phyloP scores from a whole-genome alignment of 2,888 invertebrate species.

The Agapetus fuscipes region DNA sequence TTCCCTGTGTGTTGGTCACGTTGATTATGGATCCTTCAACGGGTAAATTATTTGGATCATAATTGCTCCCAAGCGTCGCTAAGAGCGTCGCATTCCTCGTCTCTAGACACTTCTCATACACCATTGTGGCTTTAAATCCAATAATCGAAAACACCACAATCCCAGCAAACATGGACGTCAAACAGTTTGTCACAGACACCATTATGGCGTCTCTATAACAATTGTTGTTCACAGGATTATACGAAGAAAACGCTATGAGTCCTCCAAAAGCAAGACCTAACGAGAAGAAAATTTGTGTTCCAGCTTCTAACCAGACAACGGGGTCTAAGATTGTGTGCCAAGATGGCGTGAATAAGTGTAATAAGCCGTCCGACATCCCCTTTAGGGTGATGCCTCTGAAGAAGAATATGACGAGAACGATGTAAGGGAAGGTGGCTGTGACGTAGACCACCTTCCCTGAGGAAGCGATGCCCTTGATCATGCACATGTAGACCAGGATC shows the following conservation, averaged over 20 bases:
- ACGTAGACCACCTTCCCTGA: constrained; percentile 95
- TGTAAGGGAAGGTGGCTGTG: constrained; percentile 93
- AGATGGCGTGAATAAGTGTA: constrained; percentile 85
- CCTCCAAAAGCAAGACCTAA: constrained; percentile 93
- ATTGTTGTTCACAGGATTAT: constrained; percentile 95
- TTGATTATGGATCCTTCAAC: constrained; percentile 46
- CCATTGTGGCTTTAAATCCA: constrained; percentile 83
- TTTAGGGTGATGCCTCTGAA: constrained; percentile 85
- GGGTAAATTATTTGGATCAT: constrained; percentile 41
- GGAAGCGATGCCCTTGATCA: constrained; percentile 96
- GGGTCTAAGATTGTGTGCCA: constrained; percentile 88
- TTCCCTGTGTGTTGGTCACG: constrained; percentile 41
- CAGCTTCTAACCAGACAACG: constrained; percentile 95
- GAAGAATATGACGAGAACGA: constrained; percentile 92
- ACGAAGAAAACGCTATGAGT: constrained; percentile 91
- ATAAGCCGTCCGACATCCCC: constrained; percentile 77
- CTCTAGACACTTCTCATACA: constrained; percentile 65
- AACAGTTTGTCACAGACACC: constrained; percentile 87
- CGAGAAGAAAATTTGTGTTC: constrained; percentile 96
- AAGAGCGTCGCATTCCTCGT: constrained; percentile 51
- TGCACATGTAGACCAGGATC: constrained; percentile 91
- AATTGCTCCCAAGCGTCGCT: constrained; percentile 45
- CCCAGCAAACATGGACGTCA: constrained; percentile 94
- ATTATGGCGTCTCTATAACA: constrained; percentile 89
- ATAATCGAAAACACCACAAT: constrained; percentile 94